Base-by-base conservation (phyloP, 2,113 vertebrate genomes). In the Cranoglanis bouderius region DNA sequence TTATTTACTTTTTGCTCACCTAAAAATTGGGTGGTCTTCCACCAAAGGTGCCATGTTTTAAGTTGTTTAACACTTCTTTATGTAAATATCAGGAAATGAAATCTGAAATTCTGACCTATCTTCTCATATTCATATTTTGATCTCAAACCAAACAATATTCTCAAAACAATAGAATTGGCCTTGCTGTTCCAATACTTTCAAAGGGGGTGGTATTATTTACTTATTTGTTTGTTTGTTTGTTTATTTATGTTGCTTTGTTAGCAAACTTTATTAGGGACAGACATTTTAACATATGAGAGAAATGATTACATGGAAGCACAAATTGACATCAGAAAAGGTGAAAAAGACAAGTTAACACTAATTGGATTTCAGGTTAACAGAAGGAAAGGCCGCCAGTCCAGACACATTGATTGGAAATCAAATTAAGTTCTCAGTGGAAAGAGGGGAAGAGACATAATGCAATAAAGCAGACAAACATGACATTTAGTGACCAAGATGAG, bases 341-440 rank as follows among this genome's bases (percentile, higher is more conserved):
- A 85, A 89, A 38, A 82, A 82, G 57, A 61, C 77, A 43, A 61
- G 74, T 91, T 89, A 87, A 78, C 82, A 67, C 35, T 85, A 72
- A 91, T 85, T 87, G 43, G 85, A 88, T 65, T 84, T 77, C 83
- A 85, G 87, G 57, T 82, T 87, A 88, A 91, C 32, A 43, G 88
- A 89, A 55, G 70, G 78, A 91, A 89, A 89, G 88, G 59, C 49
- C 78, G 86, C 88, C 40, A 86, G 70, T 84, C 88, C 83, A 88
- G 88, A 83, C 67, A 85, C 82, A 91, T 88, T 87, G 88, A 91
- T 91, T 78, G 81, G 83, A 61, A 89, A 91, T 89, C 77, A 18
- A 91, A 91, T 91, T 83, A 91, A 70, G 55, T 72, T 80, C 83
- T 89, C 77, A 55, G 86, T 82, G 63, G 83, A 91, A 82, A 57